Conservation (phyloP, 2,113 vertebrate genomes). For the Aplodontia rufa region DNA sequence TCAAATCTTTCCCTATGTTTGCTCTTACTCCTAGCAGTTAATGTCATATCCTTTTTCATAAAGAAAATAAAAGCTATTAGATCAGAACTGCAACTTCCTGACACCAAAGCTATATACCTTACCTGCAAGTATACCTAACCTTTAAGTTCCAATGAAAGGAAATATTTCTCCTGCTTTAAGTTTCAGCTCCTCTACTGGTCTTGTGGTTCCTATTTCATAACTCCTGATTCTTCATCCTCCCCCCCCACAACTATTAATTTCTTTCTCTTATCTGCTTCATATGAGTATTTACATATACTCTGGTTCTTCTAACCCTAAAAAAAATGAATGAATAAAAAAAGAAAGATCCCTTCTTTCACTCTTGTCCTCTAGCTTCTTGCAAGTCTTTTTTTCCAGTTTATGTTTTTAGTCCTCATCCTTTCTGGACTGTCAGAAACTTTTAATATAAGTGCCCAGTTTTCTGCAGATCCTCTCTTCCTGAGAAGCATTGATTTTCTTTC, state of each 20-base stretch:
- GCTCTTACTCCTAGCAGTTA: not conserved
- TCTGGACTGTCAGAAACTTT: not conserved
- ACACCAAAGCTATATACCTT: not conserved
- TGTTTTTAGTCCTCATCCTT: not conserved
- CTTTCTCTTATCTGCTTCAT: not conserved
- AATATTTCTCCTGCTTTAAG: not conserved
- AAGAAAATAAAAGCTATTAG: not conserved
- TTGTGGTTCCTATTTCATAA: not conserved
- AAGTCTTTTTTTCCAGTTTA: not conserved
- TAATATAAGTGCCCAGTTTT: not conserved
- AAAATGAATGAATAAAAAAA: not conserved
- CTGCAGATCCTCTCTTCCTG: not conserved
- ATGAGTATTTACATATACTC: not conserved
- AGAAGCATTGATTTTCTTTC: constrained; percentile 37
- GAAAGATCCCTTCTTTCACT: not conserved
- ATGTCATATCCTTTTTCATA: not conserved
- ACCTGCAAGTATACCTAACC: not conserved
- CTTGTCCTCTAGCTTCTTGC: not conserved
- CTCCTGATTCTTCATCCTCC: not conserved
- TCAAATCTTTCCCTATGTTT: not conserved
- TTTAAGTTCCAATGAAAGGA: not conserved
- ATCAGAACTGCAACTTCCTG: not conserved
- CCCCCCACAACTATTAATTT: not conserved
- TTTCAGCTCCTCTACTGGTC: not conserved
- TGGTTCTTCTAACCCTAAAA: not conserved